Conservation (phyloP, 2,797 vertebrate species). For the Cirrhinus mrigala region DNA sequence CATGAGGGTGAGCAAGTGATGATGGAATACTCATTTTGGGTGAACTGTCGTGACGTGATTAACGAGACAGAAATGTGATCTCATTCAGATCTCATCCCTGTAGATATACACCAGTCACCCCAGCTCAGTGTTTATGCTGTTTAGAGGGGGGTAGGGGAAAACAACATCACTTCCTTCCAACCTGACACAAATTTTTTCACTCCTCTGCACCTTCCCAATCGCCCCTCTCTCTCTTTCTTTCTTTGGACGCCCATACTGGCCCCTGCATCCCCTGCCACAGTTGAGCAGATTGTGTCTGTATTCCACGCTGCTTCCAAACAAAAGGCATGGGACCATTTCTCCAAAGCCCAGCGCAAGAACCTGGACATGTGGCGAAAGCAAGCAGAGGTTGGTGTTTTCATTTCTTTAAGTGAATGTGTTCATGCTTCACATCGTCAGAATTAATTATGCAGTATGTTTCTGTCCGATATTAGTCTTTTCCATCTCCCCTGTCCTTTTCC, state of each 20-base stretch:
- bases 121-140: slow-evolving; percentile 53
- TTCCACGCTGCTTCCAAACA: slow-evolving; percentile 99
- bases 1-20: not conserved
- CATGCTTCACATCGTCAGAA: slow-evolving; percentile 37
- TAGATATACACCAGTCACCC: slow-evolving; percentile 38
- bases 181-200: slow-evolving; percentile 89
- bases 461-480: slow-evolving; percentile 14
- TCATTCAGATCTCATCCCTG: slow-evolving; percentile 31
- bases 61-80: slow-evolving; percentile 17
- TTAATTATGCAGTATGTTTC: slow-evolving; percentile 21
- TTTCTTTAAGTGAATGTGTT: slow-evolving; percentile 54
- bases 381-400: slow-evolving; percentile 91
- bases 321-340: slow-evolving; percentile 99
- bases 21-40: not conserved
- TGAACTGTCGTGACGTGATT: not conserved
- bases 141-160: slow-evolving; percentile 62
- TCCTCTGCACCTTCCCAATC: slow-evolving; percentile 88
- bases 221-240: slow-evolving; percentile 70
- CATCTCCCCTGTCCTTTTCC: slow-evolving; percentile 8
- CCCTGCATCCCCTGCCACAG: slow-evolving; percentile 81
- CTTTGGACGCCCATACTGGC: slow-evolving; percentile 66
- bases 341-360: slow-evolving; percentile 99
- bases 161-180: slow-evolving; percentile 76
- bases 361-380: slow-evolving; percentile 99
- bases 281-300: slow-evolving; percentile 99